These are phyloP conservation scores for Riparia riparia DNA, from an alignment of 2,113 vertebrate species.

Conservation along the genomic window DNA sequence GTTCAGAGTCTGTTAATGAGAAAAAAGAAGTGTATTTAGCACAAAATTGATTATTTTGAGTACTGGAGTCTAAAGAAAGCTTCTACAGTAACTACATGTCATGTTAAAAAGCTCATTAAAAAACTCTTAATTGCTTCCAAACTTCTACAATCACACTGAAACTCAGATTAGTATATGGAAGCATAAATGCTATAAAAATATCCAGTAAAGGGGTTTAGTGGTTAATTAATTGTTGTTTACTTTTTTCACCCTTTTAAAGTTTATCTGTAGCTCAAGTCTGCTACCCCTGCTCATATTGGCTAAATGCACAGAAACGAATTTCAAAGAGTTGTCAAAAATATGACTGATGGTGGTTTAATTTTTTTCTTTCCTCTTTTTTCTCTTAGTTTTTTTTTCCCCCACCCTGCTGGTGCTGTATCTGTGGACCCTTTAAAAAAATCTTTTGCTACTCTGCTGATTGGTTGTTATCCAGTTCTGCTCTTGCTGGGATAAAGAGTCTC, in stretches of 20 bases:
- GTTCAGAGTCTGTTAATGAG: not conserved
- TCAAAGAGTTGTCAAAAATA: not conserved
- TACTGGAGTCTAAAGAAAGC: not conserved
- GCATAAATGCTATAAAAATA: not conserved
- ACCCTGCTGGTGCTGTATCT: accelerated
- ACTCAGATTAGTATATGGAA: not conserved
- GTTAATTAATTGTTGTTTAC: slow-evolving; percentile 6
- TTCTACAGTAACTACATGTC: not conserved
- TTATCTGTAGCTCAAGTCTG: not conserved
- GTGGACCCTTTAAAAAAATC: not conserved
- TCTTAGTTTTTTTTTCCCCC: too few relatives aligned
- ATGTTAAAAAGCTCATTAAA: slow-evolving; percentile 6
- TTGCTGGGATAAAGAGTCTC: not conserved
- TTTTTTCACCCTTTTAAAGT: slow-evolving; percentile 33
- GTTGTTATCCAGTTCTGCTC: not conserved
- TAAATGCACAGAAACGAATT: not conserved
- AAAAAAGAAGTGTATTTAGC: not conserved
- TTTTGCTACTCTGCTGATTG: not conserved
- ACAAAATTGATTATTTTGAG: not conserved
- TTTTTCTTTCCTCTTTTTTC: not conserved
- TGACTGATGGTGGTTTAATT: not conserved
- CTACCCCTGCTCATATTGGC: not conserved
- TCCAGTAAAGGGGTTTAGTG: not conserved
- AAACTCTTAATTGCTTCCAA: slow-evolving; percentile 22
- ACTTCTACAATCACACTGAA: not conserved